Conservation (phyloP, 2,113 vertebrate genomes). For the Recurvirostra avosetta region DNA sequence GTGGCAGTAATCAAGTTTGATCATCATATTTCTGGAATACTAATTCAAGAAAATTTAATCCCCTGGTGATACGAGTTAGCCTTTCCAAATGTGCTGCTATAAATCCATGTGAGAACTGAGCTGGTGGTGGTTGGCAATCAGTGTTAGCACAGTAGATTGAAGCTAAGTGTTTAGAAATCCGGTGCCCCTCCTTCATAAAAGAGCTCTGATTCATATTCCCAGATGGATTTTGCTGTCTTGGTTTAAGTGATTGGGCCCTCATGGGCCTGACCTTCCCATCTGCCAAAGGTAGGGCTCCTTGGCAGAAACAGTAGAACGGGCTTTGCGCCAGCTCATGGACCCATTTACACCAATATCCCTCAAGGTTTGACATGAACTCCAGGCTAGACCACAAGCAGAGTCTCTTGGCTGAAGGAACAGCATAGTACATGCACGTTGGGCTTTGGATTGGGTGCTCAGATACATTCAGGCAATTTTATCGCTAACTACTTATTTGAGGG, state of each 20-base stretch:
- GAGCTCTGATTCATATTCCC: neutral
- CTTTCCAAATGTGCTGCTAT: neutral
- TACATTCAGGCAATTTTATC: neutral
- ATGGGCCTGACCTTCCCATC: neutral
- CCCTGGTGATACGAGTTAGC: neutral
- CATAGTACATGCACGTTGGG: fast-evolving
- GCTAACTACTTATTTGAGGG: neutral
- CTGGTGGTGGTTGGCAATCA: neutral
- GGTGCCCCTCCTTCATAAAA: neutral
- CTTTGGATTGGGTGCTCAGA: fast-evolving
- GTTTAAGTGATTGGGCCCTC: neutral
- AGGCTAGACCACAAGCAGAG: neutral
- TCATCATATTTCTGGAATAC: conserved; percentile 10
- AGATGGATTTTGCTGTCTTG: neutral
- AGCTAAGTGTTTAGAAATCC: neutral
- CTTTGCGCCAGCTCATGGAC: neutral
- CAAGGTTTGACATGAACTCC: neutral
- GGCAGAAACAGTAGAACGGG: neutral
- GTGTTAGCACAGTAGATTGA: neutral
- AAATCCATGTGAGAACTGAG: neutral
- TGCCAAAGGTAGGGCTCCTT: neutral
- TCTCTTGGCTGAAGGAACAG: neutral
- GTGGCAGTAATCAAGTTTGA: neutral
- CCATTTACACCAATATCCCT: fast-evolving
- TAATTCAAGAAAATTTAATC: conserved; percentile 33